Percentiles rank a stretch among this genome's conserved stretches.
These are phyloP conservation scores for Tyto alba DNA, from an alignment of 2,113 vertebrate species.

Conservation along the genomic window DNA sequence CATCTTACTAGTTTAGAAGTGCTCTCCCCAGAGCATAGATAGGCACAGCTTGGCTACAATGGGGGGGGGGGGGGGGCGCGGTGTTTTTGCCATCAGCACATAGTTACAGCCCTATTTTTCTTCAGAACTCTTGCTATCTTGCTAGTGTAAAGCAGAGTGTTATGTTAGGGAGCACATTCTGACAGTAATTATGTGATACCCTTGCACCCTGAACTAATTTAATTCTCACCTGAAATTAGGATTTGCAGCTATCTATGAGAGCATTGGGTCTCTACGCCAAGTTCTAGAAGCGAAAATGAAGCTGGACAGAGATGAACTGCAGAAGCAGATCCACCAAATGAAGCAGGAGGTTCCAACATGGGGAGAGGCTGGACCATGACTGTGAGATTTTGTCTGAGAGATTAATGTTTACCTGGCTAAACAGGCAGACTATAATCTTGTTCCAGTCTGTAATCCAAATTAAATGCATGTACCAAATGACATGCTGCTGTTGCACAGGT, in stretches of 20 bases:
- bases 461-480: conserved; percentile 47
- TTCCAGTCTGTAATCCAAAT: not conserved
- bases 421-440: not conserved
- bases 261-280: conserved; percentile 77
- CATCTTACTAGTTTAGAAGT: not conserved
- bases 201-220: not conserved
- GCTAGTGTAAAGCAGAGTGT: not conserved
- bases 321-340: conserved; percentile 76
- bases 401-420: not conserved
- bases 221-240: conserved; percentile 53
- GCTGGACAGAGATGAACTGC: conserved; percentile 76
- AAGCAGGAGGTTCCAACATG: conserved; percentile 64
- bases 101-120: not conserved
- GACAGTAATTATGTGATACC: not conserved
- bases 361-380: conserved; percentile 27
- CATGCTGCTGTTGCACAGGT: conserved; percentile 27
- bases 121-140: not conserved
- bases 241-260: conserved; percentile 79
- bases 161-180: not conserved
- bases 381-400: not conserved
- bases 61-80: no score
- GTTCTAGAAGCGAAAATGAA: conserved; percentile 79
- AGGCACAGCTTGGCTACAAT: not conserved
- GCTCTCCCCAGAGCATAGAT: not conserved
- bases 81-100: not conserved